phyloP scores from a whole-genome alignment of 2,888 invertebrate species.

The Synergus laeviventris region DNA sequence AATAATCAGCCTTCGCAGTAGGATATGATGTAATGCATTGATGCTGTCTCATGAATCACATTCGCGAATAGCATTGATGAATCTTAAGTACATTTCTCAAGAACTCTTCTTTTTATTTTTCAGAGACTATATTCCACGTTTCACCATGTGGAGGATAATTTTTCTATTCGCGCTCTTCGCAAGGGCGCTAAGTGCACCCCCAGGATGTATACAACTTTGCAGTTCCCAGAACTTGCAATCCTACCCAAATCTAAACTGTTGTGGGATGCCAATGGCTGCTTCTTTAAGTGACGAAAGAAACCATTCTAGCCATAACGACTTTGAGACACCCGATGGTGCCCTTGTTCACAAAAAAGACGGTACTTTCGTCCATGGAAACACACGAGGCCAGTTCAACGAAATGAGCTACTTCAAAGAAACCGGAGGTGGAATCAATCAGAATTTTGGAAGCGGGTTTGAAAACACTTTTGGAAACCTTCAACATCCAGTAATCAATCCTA shows the following conservation, averaged over 20 bases:
- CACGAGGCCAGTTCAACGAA: constrained; percentile 17
- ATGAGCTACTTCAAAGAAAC: constrained; percentile 25
- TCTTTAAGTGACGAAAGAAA: constrained; percentile 2
- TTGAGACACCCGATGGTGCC: constrained; percentile 19
- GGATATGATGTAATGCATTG: constrained; percentile 13
- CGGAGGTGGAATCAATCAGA: neutral
- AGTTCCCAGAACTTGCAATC: neutral
- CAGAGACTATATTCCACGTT: constrained; percentile 15
- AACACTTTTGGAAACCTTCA: neutral
- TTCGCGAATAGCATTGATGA: neutral
- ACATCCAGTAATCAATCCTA: neutral
- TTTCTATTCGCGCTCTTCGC: constrained; percentile 2
- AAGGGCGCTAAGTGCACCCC: constrained; percentile 22
- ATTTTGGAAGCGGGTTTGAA: neutral
- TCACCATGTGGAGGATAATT: constrained; percentile 33
- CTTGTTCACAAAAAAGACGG: constrained; percentile 19
- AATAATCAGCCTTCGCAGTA: neutral
- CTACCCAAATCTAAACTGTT: constrained; percentile 1
- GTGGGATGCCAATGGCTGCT: neutral
- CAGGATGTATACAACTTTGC: constrained; percentile 30
- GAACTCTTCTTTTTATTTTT: constrained; percentile 1
- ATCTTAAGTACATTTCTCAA: neutral
- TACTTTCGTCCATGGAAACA: constrained; percentile 14
- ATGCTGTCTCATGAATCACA: neutral
- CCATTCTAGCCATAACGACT: constrained; percentile 11